Percentiles rank a stretch among this genome's conserved stretches.
phyloP scores from a whole-genome alignment of 2,113 vertebrate genomes.

The Lamprotornis superbus region DNA sequence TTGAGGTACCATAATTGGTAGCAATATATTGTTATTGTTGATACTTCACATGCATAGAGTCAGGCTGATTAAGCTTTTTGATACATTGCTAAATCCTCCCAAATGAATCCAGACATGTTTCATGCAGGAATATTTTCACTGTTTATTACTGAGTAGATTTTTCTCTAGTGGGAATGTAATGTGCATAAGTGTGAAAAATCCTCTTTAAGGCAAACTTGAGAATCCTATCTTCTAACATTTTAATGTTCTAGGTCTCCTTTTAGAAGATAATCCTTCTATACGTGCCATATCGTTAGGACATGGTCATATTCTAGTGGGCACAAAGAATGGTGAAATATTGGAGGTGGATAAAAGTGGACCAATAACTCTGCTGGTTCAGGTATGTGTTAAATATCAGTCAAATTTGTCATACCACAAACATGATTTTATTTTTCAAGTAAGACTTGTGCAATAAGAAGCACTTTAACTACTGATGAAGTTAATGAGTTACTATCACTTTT shows the following conservation, averaged over 20 bases:
- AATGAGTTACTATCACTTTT: neutral
- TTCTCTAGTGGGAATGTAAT: neutral
- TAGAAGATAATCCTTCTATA: slow-evolving; percentile 98
- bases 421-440: neutral
- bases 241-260: slow-evolving; percentile 84
- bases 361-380: slow-evolving; percentile 88
- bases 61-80: neutral
- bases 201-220: neutral
- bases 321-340: slow-evolving; percentile 97
- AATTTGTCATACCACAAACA: neutral
- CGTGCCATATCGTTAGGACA: slow-evolving; percentile 99
- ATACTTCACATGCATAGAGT: neutral
- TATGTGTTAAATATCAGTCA: slow-evolving; percentile 38
- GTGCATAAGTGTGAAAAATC: neutral
- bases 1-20: neutral
- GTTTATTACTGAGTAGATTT: neutral
- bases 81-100: neutral
- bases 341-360: slow-evolving; percentile 98
- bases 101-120: neutral
- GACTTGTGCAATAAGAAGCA: neutral
- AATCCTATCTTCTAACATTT: neutral
- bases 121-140: neutral
- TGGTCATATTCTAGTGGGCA: slow-evolving; percentile 96
- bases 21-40: neutral
- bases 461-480: neutral